Evolutionary conservation across 2,113 vertebrate genomes (phyloP).

Genomic region (Emydura subglobosa): DNA sequence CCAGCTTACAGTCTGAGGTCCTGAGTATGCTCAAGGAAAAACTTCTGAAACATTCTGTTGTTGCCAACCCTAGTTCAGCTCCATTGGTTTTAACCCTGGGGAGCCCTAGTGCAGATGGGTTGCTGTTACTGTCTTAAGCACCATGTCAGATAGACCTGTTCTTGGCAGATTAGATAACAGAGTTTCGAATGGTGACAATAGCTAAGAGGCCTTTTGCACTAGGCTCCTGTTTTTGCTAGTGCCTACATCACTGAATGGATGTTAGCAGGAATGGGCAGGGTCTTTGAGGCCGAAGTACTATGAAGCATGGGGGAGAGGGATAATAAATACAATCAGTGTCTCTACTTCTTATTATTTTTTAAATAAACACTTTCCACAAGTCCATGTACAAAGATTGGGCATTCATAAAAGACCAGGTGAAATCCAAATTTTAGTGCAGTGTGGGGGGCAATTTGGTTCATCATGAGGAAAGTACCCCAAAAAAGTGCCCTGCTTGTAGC

Average conservation of each 20-base stretch:
- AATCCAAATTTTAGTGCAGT: rapidly evolving
- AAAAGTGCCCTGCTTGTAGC: not conserved
- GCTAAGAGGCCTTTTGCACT: too few relatives aligned
- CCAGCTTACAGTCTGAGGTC: too few relatives aligned
- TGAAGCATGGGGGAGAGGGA: rapidly evolving
- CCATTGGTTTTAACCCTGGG: too few relatives aligned
- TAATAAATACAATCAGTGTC: rapidly evolving
- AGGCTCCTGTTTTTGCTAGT: too few relatives aligned
- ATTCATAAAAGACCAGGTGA: not conserved
- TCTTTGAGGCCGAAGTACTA: not conserved
- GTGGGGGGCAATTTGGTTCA: rapidly evolving
- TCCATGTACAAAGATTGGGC: rapidly evolving
- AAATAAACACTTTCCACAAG: rapidly evolving
- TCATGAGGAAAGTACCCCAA: rapidly evolving
- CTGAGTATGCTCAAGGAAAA: too few relatives aligned
- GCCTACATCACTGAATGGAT: rapidly evolving
- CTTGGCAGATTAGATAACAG: too few relatives aligned
- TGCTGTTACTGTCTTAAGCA: too few relatives aligned
- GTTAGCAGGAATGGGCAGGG: rapidly evolving
- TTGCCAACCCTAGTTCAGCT: too few relatives aligned
- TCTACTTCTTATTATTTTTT: not conserved
- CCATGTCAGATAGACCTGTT: too few relatives aligned
- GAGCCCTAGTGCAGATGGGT: too few relatives aligned
- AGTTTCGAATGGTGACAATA: too few relatives aligned
- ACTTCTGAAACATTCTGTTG: too few relatives aligned